Percentiles rank a stretch among this genome's conserved stretches.
Evolutionary conservation across 1,140 invertebrate genomes (phyloP).

Genomic region (Procambarus clarkii): DNA sequence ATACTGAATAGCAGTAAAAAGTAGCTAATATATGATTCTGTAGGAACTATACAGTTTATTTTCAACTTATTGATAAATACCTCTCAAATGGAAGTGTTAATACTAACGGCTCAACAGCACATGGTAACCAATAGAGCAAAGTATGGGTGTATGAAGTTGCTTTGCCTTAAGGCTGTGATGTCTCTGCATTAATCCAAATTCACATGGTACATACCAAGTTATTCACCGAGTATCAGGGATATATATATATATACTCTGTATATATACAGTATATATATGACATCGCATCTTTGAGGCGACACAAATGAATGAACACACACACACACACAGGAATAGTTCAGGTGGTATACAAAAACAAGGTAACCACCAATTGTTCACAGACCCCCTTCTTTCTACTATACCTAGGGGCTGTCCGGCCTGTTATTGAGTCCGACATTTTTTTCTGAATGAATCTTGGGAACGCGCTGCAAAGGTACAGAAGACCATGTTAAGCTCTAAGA

Average conservation of each 20-base stretch:
- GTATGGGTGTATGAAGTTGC: not conserved
- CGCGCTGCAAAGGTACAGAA: constrained; percentile 64
- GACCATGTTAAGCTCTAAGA: constrained; percentile 39
- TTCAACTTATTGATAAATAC: not conserved
- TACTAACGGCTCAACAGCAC: not conserved
- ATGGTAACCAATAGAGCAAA: not conserved
- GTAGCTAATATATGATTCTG: not conserved
- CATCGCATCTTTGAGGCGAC: constrained; percentile 9
- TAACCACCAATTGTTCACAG: constrained; percentile 2
- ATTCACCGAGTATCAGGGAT: not conserved
- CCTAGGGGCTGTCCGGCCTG: constrained; percentile 62
- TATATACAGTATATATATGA: not conserved
- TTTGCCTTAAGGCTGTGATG: not conserved
- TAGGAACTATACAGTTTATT: not conserved
- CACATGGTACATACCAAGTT: not conserved
- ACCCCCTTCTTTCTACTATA: constrained; percentile 42
- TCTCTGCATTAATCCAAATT: not conserved
- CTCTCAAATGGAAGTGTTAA: not conserved
- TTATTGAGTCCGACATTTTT: constrained; percentile 70
- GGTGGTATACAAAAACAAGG: not conserved
- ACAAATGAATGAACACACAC: constrained; percentile 4
- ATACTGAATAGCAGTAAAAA: not conserved
- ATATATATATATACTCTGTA: no score
- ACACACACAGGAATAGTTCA: not conserved
- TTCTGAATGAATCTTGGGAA: constrained; percentile 71